Evolutionary conservation across 2,888 invertebrate genomes (phyloP).

Genomic region (Phaonia tiefii): DNA sequence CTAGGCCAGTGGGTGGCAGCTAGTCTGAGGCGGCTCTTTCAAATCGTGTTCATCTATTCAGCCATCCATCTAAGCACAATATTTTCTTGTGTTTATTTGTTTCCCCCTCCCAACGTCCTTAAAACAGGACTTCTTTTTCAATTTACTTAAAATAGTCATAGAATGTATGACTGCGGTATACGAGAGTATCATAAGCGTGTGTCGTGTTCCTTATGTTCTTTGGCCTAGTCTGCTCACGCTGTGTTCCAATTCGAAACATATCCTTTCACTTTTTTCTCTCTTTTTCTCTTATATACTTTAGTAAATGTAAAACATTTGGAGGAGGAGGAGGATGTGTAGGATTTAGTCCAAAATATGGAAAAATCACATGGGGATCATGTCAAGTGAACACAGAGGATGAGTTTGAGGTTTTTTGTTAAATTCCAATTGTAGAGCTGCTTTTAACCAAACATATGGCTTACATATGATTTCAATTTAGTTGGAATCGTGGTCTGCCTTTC

Average conservation of each 20-base stretch:
- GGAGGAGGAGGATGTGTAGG: neutral
- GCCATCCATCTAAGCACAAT: neutral
- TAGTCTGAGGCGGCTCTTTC: neutral
- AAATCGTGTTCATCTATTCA: no score
- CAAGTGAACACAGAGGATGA: neutral
- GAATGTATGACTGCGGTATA: neutral
- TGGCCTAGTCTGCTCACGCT: neutral
- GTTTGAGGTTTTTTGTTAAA: neutral
- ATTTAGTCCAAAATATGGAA: neutral
- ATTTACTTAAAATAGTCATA: slow-evolving; percentile 18
- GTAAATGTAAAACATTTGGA: neutral
- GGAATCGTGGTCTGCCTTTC: neutral
- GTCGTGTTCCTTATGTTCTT: neutral
- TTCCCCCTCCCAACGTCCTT: no score
- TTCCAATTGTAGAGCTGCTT: neutral
- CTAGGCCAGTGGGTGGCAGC: neutral
- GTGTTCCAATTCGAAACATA: slow-evolving; percentile 1
- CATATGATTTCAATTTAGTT: neutral
- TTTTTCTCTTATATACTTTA: neutral
- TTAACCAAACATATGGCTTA: neutral
- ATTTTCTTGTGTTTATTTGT: slow-evolving; percentile 6
- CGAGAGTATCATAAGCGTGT: neutral
- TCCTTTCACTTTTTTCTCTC: slow-evolving; percentile 3
- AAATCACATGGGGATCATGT: no score
- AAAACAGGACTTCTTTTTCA: slow-evolving; percentile 12